phyloP scores from a whole-genome alignment of 35 echinoderm and acorn worm species.

The Heliocidaris tuberculata region DNA sequence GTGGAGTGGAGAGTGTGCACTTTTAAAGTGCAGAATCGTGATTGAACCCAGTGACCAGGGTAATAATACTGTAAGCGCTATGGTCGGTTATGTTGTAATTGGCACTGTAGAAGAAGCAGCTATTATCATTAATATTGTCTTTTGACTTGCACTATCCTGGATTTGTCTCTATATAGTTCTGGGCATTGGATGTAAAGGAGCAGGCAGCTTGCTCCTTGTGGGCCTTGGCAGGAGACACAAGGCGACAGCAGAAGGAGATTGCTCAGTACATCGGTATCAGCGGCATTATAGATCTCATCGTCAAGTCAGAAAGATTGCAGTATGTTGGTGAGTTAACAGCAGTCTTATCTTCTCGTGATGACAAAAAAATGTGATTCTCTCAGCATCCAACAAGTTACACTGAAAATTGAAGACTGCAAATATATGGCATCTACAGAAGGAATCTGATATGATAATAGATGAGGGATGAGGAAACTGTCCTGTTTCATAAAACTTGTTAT shows the following conservation, averaged over 20 bases:
- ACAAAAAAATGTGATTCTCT: background rate
- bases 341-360: background rate
- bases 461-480: too few relatives aligned
- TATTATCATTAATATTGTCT: too few relatives aligned
- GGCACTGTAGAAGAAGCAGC: too few relatives aligned
- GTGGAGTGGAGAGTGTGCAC: too few relatives aligned
- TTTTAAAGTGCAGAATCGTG: too few relatives aligned
- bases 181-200: constrained; percentile 94
- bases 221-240: constrained; percentile 90
- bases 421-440: background rate
- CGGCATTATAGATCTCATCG: constrained; percentile 89
- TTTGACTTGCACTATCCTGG: background rate
- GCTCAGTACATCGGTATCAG: constrained; percentile 89
- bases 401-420: background rate
- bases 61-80: too few relatives aligned
- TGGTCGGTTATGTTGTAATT: too few relatives aligned
- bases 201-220: constrained; percentile 91
- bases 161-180: constrained; percentile 59
- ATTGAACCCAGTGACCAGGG: too few relatives aligned
- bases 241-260: constrained; percentile 95
- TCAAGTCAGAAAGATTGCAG: constrained; percentile 91
- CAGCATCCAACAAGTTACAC: background rate
- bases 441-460: too few relatives aligned
- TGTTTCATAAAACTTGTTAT: too few relatives aligned
- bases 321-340: constrained; percentile 80